phyloP scores from a whole-genome alignment of 2,888 invertebrate species.

The Branchellion lobata region DNA sequence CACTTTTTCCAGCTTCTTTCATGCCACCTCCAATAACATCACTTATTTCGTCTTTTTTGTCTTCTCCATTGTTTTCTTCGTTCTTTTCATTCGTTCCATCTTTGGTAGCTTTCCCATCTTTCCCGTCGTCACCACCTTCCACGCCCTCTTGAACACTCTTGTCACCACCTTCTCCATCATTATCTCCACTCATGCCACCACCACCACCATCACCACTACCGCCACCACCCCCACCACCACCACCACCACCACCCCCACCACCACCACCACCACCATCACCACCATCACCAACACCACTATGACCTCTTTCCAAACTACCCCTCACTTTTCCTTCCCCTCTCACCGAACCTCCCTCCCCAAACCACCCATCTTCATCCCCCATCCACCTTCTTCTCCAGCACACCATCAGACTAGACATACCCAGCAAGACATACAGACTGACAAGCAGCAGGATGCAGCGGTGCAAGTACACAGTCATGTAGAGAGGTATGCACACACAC shows the following conservation, averaged over 20 bases:
- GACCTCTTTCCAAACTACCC: no score
- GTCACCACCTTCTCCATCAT: no score
- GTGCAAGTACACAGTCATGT: conserved; percentile 45
- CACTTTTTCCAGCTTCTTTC: no score
- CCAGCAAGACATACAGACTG: conserved; percentile 45
- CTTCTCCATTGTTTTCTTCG: background rate
- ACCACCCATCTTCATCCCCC: background rate
- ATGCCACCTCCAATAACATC: no score
- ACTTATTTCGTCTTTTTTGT: background rate
- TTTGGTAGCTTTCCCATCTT: background rate
- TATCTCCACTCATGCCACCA: no score
- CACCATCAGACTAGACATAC: conserved; percentile 3
- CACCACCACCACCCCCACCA: no score
- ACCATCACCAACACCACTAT: no score
- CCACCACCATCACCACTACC: background rate
- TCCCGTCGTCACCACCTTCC: no score
- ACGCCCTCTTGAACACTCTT: no score
- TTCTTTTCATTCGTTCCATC: background rate
- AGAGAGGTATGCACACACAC: conserved; percentile 48
- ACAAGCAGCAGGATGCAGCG: conserved; percentile 48
- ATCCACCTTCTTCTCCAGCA: background rate
- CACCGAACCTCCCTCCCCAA: background rate
- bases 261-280: no score
- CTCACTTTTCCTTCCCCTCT: background rate
- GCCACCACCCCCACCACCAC: no score